Evolutionary conservation across 2,113 vertebrate species (phyloP), one percentile per base, ranked within the genome.

Genomic region (Lichenostomus cassidix): DNA sequence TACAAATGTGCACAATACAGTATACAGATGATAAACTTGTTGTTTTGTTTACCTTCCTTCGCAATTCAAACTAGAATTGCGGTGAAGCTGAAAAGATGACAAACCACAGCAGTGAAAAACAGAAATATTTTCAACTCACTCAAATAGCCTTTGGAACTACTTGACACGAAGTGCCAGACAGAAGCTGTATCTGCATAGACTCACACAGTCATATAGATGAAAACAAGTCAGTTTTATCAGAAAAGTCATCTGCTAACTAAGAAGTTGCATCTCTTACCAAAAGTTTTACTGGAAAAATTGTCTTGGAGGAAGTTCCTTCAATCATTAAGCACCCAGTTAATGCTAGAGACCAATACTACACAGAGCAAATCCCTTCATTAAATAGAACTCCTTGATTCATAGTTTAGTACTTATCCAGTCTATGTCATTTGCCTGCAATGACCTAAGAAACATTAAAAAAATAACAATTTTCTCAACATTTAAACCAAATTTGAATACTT

Each of bases 61-160:
- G 84, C 47, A 94, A 92, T 95, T 92, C 71, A 80, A 85, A 95
- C 65, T 0, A 65, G 71, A 90, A 94, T 44, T 73, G 70, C 74
- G 90, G 63, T 50, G 55, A 91, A 70, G 59, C 50, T 87, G 75
- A 83, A 91, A 91, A 89, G 67, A 90, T 67, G 39, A 83, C 47
- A 87, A 91, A 65, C 62, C 42, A 74, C 33, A 86, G 50, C 50
- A 85, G 10, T 49, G 49, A 83, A 68, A 88, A 92, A 13, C 2
- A 67, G 55, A 83, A 94, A 9, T 56, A 87, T 35, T 90, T 94
- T 59, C 70, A 87, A 49, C 4, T 5, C 28, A 78, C 27, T 65
- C 56, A 79, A 79, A 83, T 13, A 83, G 65, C 42, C 78, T 82
- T 64, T 73, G 53, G 56, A 91, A 52, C 27, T 81, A 23, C 70